Conservation (phyloP, 1,140 invertebrate genomes). For the Drosophila cardini region DNA sequence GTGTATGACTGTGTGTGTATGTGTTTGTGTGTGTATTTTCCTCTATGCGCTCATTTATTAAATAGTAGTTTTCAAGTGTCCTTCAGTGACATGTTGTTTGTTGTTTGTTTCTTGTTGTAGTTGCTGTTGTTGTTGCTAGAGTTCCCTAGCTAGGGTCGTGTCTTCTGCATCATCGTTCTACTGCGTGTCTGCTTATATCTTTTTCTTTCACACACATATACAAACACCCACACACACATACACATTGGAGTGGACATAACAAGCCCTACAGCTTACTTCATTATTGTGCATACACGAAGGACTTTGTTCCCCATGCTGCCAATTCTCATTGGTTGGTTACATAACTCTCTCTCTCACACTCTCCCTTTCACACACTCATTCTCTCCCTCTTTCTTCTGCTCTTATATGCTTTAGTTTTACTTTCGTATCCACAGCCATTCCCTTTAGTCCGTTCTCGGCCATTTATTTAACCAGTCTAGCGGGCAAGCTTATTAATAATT, state of each 20-base stretch:
- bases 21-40: slow-evolving; percentile 39
- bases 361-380: background rate
- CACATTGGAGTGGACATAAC: slow-evolving; percentile 38
- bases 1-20: slow-evolving; percentile 35
- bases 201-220: too few relatives aligned
- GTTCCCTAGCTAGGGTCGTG: slow-evolving; percentile 56
- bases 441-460: slow-evolving; percentile 28
- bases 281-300: slow-evolving; percentile 72
- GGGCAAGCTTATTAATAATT: slow-evolving; percentile 74
- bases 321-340: slow-evolving; percentile 1
- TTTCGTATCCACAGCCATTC: background rate
- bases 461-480: slow-evolving; percentile 63
- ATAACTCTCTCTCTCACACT: background rate
- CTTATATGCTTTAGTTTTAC: background rate
- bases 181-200: slow-evolving; percentile 60
- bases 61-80: slow-evolving; percentile 84
- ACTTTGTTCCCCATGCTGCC: slow-evolving; percentile 23
- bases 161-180: slow-evolving; percentile 51
- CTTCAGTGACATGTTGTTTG: slow-evolving; percentile 82
- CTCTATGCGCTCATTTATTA: slow-evolving; percentile 83
- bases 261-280: slow-evolving; percentile 67
- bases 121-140: slow-evolving; percentile 35
- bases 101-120: slow-evolving; percentile 65
- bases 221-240: slow-evolving; percentile 26
- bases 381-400: background rate